Base-by-base conservation (phyloP, 2,888 invertebrate genomes). In the Phrixothrix hirtus region DNA sequence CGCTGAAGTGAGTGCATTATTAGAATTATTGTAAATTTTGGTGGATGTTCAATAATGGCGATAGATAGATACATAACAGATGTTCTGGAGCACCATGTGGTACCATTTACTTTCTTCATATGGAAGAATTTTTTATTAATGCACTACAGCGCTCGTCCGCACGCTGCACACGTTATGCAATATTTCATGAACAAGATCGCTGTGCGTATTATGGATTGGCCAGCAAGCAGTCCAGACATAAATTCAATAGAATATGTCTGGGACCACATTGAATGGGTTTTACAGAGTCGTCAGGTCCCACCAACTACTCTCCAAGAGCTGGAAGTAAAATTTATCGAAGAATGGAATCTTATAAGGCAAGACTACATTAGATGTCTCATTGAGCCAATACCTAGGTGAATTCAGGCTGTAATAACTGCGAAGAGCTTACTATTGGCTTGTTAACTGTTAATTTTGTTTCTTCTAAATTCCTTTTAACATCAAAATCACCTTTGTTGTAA, bases 361-460 rank as follows among this genome's bases (percentile, higher is more conserved):
- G 21, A 3, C 7, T 21, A 21, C 21, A 21, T 21, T 21, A 21
- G 3, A 21, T 5, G 21, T 21, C 21, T 21, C 7, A 21, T 7
- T 21, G 7, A 5, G 21, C 7, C 21, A 5, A 3, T 21, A 5
- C 7, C 21, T 5, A 21, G 21, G 21, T 5, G 21, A 21, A 21
- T 21, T 3, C 21, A 21, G 7, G 21, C 21, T 21, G 21, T 29
- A 36, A 29, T 76, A 86, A n/a, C n/a, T n/a, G n/a, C n/a, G n/a
- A n/a, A n/a, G n/a, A n/a, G n/a, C n/a, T n/a, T n/a, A n/a, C n/a
- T n/a, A n/a, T n/a, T n/a, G n/a, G n/a, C n/a, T n/a, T n/a, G n/a
- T n/a, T n/a, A n/a, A n/a, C n/a, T n/a, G n/a, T n/a, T n/a, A n/a
- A n/a, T n/a, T n/a, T n/a, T n/a, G n/a, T n/a, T n/a, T n/a, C n/a